Base-by-base conservation (phyloP, 1,140 invertebrate species). In the Aphaenogaster floridana region DNA sequence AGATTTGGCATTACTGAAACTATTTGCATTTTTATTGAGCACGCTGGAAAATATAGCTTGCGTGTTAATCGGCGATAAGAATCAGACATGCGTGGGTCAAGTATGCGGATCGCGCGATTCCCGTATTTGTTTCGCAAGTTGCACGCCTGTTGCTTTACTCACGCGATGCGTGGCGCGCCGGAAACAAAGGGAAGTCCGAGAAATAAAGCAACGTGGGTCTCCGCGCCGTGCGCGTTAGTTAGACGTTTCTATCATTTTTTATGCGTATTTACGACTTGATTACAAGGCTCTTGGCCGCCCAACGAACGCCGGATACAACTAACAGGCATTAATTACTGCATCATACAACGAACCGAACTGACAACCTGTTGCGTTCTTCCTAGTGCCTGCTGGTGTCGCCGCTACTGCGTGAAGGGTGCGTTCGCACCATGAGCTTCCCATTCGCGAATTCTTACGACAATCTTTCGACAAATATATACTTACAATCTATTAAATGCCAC, bases 201-300 rank as follows among this genome's bases (percentile, higher is more conserved):
- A 61, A 89, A 87, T 52, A 50, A 72, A 48, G 36, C 69, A 36
- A 68, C 42, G 21, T 57, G 17, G 86, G 54, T 69, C 69, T 69
- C 36, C 4, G 28, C 42, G 42, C 39, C 42, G 42, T 34, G 42
- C 54, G 57, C 3, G 28, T 28, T 28, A 34, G 42, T 69, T 86
- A 66, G 64, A 78, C 52, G 57, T 63, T 90, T 89, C 69, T 76
- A 90, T 89, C 84, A 78, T 83, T 89, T 28, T 88, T 89, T 84
- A 72, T 71, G 72, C 84, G 64, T 90, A 91, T 91, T 93, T 92
- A 92, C 76, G n/a, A 71, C 61, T 80, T 90, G 88, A 92, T 93
- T 90, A 84, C 68, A 90, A 89, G 80, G 72, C 80, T 64, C 84
- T 28, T 57, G 54, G 81, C 61, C 61, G 66, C 54, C 63, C 39